These are phyloP conservation scores for Myioborus melanocephalus DNA, from an alignment of 2,797 vertebrate species.

Conservation along the genomic window DNA sequence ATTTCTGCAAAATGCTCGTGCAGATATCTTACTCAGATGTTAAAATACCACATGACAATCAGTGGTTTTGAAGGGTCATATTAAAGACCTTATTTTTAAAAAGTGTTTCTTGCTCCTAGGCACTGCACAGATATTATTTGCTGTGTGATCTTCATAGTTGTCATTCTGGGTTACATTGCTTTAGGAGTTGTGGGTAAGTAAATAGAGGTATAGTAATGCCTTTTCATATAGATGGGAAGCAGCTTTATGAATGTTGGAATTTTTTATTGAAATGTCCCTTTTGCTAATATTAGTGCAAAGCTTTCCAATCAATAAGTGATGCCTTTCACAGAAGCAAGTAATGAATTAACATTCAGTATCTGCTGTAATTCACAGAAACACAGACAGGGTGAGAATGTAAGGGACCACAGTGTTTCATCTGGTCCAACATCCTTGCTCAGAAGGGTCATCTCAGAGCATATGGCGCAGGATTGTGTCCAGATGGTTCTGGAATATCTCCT, in stretches of 20 bases:
- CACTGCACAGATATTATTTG: constrained; percentile 90
- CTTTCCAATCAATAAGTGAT: not conserved
- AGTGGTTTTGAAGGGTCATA: not conserved
- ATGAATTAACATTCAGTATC: not conserved
- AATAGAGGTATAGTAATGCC: not conserved
- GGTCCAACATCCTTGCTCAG: not conserved
- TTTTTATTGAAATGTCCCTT: constrained; percentile 5
- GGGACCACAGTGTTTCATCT: not conserved
- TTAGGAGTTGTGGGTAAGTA: constrained; percentile 93
- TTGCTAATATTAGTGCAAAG: not conserved
- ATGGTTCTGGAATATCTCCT: not conserved
- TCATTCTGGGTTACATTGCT: constrained; percentile 89
- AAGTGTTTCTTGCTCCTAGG: constrained; percentile 74
- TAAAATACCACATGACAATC: not conserved
- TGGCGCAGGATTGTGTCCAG: not conserved
- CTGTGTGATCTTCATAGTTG: constrained; percentile 88
- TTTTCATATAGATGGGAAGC: not conserved
- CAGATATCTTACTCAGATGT: not conserved
- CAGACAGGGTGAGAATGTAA: not conserved
- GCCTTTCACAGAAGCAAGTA: not conserved
- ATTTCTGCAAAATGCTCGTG: not conserved
- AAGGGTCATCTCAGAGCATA: not conserved
- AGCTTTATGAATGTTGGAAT: not conserved
- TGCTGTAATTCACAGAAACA: not conserved
- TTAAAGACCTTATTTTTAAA: not conserved